phyloP scores from a whole-genome alignment of 1,140 invertebrate species.

The Theocolax elegans region DNA sequence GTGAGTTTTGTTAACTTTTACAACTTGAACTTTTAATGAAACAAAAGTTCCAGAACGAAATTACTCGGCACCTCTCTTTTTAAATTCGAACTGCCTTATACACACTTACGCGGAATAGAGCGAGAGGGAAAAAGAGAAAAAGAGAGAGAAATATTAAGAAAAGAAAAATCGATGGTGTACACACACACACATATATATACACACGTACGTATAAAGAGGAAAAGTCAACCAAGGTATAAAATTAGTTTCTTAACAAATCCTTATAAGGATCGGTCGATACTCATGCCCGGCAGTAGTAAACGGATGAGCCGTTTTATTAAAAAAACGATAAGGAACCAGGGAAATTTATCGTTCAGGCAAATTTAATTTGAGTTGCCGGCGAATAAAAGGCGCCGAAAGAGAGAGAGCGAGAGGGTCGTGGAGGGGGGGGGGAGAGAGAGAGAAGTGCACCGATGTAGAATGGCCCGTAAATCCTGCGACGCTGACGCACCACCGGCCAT shows the following conservation, averaged over 20 bases:
- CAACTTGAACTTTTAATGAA: conserved; percentile 41
- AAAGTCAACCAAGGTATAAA: neutral
- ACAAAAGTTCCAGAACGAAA: conserved; percentile 40
- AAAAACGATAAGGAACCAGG: conserved; percentile 34
- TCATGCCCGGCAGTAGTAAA: neutral
- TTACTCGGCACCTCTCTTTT: conserved; percentile 23
- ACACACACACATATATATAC: no score
- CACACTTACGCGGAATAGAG: no score
- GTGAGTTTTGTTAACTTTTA: conserved; percentile 38
- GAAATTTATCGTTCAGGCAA: conserved; percentile 55
- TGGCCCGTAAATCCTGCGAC: conserved; percentile 61
- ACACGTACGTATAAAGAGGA: no score
- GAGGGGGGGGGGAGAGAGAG: conserved; percentile 25
- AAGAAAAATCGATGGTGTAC: no score
- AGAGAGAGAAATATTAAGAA: no score
- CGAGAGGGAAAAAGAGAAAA: no score
- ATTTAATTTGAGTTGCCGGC: conserved; percentile 51
- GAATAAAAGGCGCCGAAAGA: conserved; percentile 39
- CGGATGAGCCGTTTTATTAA: conserved; percentile 11
- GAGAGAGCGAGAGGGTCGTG: conserved; percentile 16
- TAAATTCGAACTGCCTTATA: conserved; percentile 22
- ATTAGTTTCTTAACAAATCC: conserved; percentile 9
- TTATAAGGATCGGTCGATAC: neutral
- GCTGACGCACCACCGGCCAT: conserved; percentile 60
- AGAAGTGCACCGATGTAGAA: conserved; percentile 54